A percentile compares a stretch with the other conserved stretches of the same genome.
phyloP scores from a whole-genome alignment of 2,888 invertebrate species.

The Leucania comma region DNA sequence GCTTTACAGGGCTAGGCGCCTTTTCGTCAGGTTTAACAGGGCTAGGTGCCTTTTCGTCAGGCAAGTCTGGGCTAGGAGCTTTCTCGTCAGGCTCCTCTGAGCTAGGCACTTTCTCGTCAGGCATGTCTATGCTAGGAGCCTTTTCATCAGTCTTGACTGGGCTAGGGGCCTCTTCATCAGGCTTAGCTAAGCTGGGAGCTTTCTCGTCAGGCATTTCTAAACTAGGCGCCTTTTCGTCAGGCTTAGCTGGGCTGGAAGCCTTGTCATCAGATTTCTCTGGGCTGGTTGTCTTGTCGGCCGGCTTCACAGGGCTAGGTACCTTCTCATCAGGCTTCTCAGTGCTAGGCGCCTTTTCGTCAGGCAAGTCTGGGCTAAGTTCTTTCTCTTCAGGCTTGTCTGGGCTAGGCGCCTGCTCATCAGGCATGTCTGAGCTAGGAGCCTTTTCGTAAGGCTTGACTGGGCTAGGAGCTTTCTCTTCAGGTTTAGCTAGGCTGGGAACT shows the following conservation, averaged over 20 bases:
- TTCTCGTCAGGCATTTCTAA: neutral
- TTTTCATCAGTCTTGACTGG: slow-evolving; percentile 32
- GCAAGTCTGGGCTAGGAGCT: neutral
- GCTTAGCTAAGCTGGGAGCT: slow-evolving; percentile 12
- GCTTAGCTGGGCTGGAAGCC: neutral
- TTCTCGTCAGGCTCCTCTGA: neutral
- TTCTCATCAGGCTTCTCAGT: neutral
- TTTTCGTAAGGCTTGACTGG: neutral
- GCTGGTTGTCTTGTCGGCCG: too few relatives aligned
- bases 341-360: slow-evolving; percentile 23
- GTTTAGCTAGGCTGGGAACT: neutral
- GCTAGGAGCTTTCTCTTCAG: neutral
- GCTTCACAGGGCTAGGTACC: too few relatives aligned
- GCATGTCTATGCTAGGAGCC: neutral
- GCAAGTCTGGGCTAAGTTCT: neutral
- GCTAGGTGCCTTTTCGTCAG: slow-evolving; percentile 23
- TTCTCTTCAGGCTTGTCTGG: neutral
- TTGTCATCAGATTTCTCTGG: slow-evolving; percentile 13
- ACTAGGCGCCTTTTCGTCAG: slow-evolving; percentile 9
- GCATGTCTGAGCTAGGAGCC: neutral
- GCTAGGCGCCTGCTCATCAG: neutral
- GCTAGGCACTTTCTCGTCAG: neutral
- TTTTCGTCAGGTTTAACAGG: neutral
- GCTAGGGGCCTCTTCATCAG: slow-evolving; percentile 14
- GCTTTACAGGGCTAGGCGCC: slow-evolving; percentile 19